Evolutionary conservation across 1,140 invertebrate species (phyloP), one percentile per base, ranked within the genome.

Genomic region (Hylaeus volcanicus): DNA sequence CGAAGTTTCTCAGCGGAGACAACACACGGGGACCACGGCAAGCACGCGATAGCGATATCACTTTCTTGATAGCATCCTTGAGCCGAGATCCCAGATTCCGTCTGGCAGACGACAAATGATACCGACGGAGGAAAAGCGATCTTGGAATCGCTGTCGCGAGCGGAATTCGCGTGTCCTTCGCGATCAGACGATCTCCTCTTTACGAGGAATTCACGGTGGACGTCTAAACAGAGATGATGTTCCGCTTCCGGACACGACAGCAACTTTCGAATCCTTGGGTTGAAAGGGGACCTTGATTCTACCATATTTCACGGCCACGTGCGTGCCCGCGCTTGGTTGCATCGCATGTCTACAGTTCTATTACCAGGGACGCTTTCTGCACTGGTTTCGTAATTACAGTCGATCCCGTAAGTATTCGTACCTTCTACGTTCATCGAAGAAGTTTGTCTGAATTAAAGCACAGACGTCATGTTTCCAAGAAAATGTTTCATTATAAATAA

Each of bases 81-180:
- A 69, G 61, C 43, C 70, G 43, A 80, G 82, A 84, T 70, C 75
- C 53, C 55, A 71, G 64, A 83, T 68, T 70, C 73, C 26, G 60
- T 56, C 53, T 56, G 45, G 4, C 58, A 60, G 70, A 74, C 55
- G 43, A 41, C 45, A 79, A 84, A 58, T 51, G 82, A 83, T 74
- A 79, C n/a, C 68, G 74, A 51, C 26, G 69, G 53, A 48, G 45
- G 74, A 71, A 83, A 83, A 79, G 26, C 58, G 83, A 84, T 84
- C 83, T 74, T 41, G 1, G 3, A 63, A 60, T 6, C 41, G 43
- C 15, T 4, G 14, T 9, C 15, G 6, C 5, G 51, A 51, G 73
- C 55, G 53, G 51, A 69, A 64, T 6, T 26, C 48, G 68, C 26
- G 69, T 79, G 83, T 75, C 60, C 37, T 79, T 79, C 81, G 37